Percentiles rank a stretch among this genome's conserved stretches.
These are phyloP conservation scores for Stenurella melanura DNA, from an alignment of 2,888 invertebrate species.

Conservation along the genomic window DNA sequence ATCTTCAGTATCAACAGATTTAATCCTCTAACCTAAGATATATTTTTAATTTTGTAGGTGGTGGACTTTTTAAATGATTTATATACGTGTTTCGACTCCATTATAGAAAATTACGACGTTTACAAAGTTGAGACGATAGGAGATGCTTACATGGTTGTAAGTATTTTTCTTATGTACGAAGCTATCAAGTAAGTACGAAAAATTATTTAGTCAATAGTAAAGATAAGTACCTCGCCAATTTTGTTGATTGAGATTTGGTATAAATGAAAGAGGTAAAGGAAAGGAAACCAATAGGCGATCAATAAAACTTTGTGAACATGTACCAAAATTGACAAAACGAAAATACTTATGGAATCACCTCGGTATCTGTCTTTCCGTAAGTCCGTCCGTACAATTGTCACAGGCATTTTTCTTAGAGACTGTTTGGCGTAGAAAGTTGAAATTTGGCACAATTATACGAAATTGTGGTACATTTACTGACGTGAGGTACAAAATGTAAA, in stretches of 20 bases:
- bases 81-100: slow-evolving; percentile 96
- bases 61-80: slow-evolving; percentile 95
- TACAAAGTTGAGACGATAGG: slow-evolving; percentile 96
- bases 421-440: no score
- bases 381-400: no score
- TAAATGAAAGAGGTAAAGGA: no score
- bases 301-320: no score
- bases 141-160: slow-evolving; percentile 94
- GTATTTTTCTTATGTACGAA: slow-evolving; percentile 63
- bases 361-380: no score
- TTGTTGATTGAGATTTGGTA: neutral
- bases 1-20: neutral
- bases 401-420: no score
- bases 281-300: no score
- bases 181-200: neutral
- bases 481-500: no score
- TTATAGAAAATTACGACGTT: slow-evolving; percentile 93
- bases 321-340: no score
- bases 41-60: slow-evolving; percentile 77
- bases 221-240: neutral
- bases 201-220: neutral
- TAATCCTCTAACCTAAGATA: neutral
- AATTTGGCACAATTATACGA: no score
- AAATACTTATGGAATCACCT: no score
- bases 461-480: no score